Evolutionary conservation across 2,797 vertebrate genomes (phyloP), one percentile per base, ranked within the genome.

Genomic region (Hippopotamyrus pictus): DNA sequence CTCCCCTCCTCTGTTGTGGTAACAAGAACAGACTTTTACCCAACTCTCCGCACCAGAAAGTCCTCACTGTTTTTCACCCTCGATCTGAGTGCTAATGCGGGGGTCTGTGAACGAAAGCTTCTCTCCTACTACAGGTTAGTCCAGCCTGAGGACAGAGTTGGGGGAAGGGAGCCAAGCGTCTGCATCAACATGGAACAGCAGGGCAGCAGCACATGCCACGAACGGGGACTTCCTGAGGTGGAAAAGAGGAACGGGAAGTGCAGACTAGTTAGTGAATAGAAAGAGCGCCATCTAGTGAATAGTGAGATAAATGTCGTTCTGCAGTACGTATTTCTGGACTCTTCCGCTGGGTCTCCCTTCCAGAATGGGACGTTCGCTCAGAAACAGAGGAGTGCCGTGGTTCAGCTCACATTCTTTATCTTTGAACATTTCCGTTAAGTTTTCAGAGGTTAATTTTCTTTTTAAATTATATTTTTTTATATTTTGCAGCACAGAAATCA

Each of bases 51-150:
- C 44, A 46, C 76, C 44, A 46, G 44, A 19, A 46, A 19, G 6
- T 46, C 14, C 76, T 41, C 37, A 46, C 44, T 41, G 17, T 19
- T 41, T 82, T 82, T 82, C 44, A 6, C 5, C 5, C 76, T 41
- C n/a, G 76, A 82, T 46, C 44, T 44, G 14, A 41, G 11, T 82
- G 33, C 17, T n/a, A 44, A 29, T 14, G 3, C 4, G 0, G 11
- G 73, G 14, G 69, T 33, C 25, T 76, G 69, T 79, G 33, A 19
- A 46, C 17, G 5, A 79, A 84, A 5, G n/a, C 44, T 84, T 59
- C 29, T 59, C 33, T 88, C 46, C 37, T 37, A 89, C 79, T 46
- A 79, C 89, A 93, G 92, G 91, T 90, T 88, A 88, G 87, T 65
- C 90, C 89, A 89, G 91, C 87, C 17, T 92, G 59, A 92, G 51